phyloP scores from a whole-genome alignment of 2,888 invertebrate genomes.

The Catocala sponsa region DNA sequence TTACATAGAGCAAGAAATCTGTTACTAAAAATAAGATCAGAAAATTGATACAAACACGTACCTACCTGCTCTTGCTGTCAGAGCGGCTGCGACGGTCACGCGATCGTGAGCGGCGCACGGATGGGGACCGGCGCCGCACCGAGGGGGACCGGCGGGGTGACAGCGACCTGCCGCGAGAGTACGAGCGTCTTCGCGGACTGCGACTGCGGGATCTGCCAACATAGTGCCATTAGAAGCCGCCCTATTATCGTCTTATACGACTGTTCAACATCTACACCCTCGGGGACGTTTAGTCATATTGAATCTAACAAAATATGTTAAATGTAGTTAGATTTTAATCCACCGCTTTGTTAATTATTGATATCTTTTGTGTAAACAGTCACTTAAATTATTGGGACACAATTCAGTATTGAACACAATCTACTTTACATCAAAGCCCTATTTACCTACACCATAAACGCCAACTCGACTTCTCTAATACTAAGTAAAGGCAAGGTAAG shows the following conservation, averaged over 20 bases:
- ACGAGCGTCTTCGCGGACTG: conserved; percentile 81
- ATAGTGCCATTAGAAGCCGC: conserved; percentile 26
- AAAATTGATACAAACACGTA: conserved; percentile 23
- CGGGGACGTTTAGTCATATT: conserved; percentile 25
- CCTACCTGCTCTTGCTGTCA: conserved; percentile 82
- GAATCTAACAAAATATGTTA: conserved; percentile 25
- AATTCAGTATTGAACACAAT: conserved; percentile 31
- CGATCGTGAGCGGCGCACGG: conserved; percentile 77
- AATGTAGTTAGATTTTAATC: conserved; percentile 14
- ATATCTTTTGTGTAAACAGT: conserved; percentile 26
- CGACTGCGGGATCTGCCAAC: conserved; percentile 80
- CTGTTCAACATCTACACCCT: conserved; percentile 45
- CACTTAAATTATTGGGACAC: conserved; percentile 27
- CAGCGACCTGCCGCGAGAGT: conserved; percentile 78
- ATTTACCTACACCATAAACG: conserved; percentile 60
- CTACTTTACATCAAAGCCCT: conserved; percentile 57
- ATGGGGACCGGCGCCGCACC: conserved; percentile 78
- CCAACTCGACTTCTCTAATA: conserved; percentile 68
- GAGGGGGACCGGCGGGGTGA: conserved; percentile 83
- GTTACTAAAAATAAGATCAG: not conserved
- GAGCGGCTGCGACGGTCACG: conserved; percentile 82
- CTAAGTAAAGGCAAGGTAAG: conserved; percentile 77
- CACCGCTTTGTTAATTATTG: conserved; percentile 31
- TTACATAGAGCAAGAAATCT: not conserved
- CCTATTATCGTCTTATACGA: conserved; percentile 15